Evolutionary conservation across 2,888 invertebrate genomes (phyloP).

Genomic region (Xylophagus ater): DNA sequence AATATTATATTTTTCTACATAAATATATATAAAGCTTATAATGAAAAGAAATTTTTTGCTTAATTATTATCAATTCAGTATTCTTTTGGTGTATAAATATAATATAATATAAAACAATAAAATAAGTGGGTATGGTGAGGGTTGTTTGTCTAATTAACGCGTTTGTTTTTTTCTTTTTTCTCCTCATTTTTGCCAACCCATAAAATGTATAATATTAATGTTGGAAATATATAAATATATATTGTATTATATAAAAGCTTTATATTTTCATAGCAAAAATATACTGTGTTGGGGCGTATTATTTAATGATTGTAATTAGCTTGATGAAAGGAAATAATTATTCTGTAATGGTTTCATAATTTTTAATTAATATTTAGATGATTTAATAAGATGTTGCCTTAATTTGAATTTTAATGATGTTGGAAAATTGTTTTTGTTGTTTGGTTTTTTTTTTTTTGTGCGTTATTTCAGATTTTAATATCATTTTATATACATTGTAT

Average conservation of each 20-base stretch:
- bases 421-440: neutral
- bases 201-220: no score
- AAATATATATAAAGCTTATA: slow-evolving; percentile 11
- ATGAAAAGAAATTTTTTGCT: slow-evolving; percentile 11
- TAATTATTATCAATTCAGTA: slow-evolving; percentile 10
- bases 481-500: no score
- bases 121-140: slow-evolving; percentile 1
- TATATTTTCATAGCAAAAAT: neutral
- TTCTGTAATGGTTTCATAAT: slow-evolving; percentile 20
- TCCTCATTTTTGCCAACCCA: neutral
- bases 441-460: neutral
- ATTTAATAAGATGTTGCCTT: slow-evolving; percentile 15
- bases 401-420: slow-evolving; percentile 13
- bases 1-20: no score
- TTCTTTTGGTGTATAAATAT: slow-evolving; percentile 3
- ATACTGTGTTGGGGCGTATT: slow-evolving; percentile 7
- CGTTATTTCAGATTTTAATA: no score
- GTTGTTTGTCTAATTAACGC: slow-evolving; percentile 12
- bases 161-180: no score
- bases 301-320: slow-evolving; percentile 19
- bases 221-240: no score
- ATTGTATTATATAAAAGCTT: neutral
- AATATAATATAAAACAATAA: neutral
- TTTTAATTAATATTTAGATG: slow-evolving; percentile 19
- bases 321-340: slow-evolving; percentile 21